Conservation (phyloP, 2,797 vertebrate genomes). For the Mormyrops boulengeri region DNA sequence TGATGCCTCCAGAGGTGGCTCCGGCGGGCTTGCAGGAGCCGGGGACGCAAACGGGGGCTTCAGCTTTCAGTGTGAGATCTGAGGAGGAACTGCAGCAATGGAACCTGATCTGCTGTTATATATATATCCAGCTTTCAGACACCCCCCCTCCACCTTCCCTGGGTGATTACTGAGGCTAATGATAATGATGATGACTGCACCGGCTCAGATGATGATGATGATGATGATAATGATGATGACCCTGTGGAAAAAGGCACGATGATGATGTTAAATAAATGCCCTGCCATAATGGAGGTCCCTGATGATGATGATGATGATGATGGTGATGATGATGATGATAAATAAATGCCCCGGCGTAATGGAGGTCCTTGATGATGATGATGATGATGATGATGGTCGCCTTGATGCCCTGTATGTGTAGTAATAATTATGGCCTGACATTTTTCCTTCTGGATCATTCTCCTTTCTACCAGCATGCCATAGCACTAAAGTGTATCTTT, state of each 20-base stretch:
- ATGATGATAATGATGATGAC: slow-evolving; percentile 47
- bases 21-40: not conserved
- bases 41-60: not conserved
- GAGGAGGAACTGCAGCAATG: not conserved
- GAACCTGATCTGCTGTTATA: slow-evolving; percentile 44
- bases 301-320: slow-evolving; percentile 67
- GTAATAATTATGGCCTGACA: slow-evolving; percentile 52
- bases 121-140: slow-evolving; percentile 51
- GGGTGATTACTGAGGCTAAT: slow-evolving; percentile 70
- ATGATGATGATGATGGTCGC: slow-evolving; percentile 70
- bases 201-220: slow-evolving; percentile 53
- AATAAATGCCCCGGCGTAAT: slow-evolving; percentile 40
- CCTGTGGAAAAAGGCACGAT: slow-evolving; percentile 47
- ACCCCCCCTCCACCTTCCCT: slow-evolving; percentile 45
- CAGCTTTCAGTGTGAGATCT: not conserved
- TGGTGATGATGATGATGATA: slow-evolving; percentile 57
- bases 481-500: not conserved
- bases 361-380: slow-evolving; percentile 52
- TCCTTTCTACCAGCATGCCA: not conserved
- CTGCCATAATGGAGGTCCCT: slow-evolving; percentile 33
- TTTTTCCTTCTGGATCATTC: slow-evolving; percentile 34
- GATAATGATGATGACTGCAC: slow-evolving; percentile 76
- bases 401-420: slow-evolving; percentile 63
- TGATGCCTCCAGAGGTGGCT: not conserved
- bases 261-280: slow-evolving; percentile 44